phyloP scores from a whole-genome alignment of 1,140 invertebrate genomes.

The Zaprionus tsacasi region DNA sequence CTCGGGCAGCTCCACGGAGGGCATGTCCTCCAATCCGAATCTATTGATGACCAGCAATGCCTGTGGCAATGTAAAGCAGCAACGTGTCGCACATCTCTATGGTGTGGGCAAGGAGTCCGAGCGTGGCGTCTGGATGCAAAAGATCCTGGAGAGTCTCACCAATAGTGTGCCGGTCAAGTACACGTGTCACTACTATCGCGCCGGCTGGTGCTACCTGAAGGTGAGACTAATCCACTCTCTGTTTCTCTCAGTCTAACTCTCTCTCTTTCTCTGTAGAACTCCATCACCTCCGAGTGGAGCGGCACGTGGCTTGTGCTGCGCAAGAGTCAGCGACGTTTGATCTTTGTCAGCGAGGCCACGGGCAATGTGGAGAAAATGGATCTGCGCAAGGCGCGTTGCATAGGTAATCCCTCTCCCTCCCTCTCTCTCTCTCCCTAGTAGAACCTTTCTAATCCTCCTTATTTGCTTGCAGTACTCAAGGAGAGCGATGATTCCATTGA shows the following conservation, averaged over 20 bases:
- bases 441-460: too few species aligned
- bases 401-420: constrained; percentile 85
- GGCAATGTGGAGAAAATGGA: constrained; percentile 88
- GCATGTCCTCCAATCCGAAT: constrained; percentile 81
- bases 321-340: constrained; percentile 87
- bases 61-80: constrained; percentile 73
- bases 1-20: constrained; percentile 28
- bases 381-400: constrained; percentile 91
- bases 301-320: constrained; percentile 91
- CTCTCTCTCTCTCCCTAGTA: constrained; percentile 30
- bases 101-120: constrained; percentile 82
- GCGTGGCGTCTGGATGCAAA: constrained; percentile 88
- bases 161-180: constrained; percentile 86
- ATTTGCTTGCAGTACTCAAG: constrained; percentile 79
- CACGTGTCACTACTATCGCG: constrained; percentile 86
- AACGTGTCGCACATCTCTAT: constrained; percentile 73
- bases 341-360: constrained; percentile 87
- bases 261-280: constrained; percentile 83
- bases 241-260: neutral
- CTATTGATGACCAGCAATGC: constrained; percentile 73
- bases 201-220: constrained; percentile 89
- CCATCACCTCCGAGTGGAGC: constrained; percentile 89
- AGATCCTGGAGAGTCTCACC: constrained; percentile 87
- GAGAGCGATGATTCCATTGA: constrained; percentile 83
- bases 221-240: constrained; percentile 83